A percentile compares a stretch with the other conserved stretches of the same genome.
Conservation (phyloP, 2,888 invertebrate species). For the Lordiphosa andalusiaca region DNA sequence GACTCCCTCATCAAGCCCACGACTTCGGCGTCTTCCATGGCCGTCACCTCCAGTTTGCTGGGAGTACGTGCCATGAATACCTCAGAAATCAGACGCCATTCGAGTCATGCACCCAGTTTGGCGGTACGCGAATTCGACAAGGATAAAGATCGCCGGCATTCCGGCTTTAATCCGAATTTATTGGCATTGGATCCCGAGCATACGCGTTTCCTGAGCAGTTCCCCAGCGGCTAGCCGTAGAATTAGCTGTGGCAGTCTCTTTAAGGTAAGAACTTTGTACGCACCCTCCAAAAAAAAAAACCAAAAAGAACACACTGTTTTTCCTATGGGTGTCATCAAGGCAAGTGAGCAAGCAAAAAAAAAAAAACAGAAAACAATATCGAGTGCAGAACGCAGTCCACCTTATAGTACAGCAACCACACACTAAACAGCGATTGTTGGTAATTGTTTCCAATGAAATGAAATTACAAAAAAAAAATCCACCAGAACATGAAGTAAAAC, state of each 20-base stretch:
- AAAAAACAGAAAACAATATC: not conserved
- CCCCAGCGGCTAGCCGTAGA: constrained; percentile 91
- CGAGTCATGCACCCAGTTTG: constrained; percentile 80
- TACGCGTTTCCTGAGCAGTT: constrained; percentile 85
- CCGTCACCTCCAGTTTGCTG: constrained; percentile 53
- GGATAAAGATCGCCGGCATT: constrained; percentile 80
- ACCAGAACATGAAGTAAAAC: constrained; percentile 10
- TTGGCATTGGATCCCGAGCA: constrained; percentile 84
- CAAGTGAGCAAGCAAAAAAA: constrained; percentile 34
- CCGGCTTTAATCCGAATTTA: constrained; percentile 83
- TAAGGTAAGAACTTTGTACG: constrained; percentile 82
- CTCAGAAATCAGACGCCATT: constrained; percentile 80
- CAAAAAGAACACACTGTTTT: constrained; percentile 13
- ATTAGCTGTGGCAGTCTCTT: constrained; percentile 95
- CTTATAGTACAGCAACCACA: constrained; percentile 28
- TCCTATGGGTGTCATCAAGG: constrained; percentile 51
- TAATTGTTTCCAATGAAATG: constrained; percentile 42
- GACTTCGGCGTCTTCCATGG: constrained; percentile 64
- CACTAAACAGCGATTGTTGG: constrained; percentile 54
- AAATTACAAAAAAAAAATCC: constrained; percentile 10
- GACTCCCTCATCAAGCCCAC: constrained; percentile 82
- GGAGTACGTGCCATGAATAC: constrained; percentile 75
- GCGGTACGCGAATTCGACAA: constrained; percentile 81
- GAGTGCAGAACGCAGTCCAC: constrained; percentile 41
- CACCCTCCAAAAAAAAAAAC: not conserved